Conservation (phyloP, 2,797 vertebrate genomes). For the Bucorvus abyssinicus region DNA sequence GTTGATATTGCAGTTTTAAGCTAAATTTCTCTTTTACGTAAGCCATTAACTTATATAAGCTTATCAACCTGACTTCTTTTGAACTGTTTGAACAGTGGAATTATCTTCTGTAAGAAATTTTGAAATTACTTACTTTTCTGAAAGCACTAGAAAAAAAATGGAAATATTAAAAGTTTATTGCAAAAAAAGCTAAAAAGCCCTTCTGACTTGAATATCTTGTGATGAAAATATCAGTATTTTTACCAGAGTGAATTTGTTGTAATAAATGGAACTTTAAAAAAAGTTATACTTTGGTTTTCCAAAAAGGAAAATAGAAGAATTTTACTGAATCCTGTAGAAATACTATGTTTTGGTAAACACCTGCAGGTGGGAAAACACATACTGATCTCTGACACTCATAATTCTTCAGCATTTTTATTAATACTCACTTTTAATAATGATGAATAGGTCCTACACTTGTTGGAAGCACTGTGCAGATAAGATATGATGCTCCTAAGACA, state of each 20-base stretch:
- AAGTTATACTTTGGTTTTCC: not conserved
- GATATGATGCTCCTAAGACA: not conserved
- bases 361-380: not conserved
- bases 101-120: not conserved
- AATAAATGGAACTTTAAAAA: not conserved
- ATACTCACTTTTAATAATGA: not conserved
- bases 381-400: not conserved
- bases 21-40: constrained; percentile 43
- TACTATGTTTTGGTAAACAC: not conserved
- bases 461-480: not conserved
- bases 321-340: not conserved
- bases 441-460: not conserved
- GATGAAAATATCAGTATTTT: not conserved
- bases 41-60: constrained; percentile 18
- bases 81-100: constrained; percentile 8
- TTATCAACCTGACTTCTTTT: constrained; percentile 32
- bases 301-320: not conserved
- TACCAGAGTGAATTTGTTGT: not conserved
- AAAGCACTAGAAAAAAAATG: not conserved
- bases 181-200: not conserved
- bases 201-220: not conserved
- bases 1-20: constrained; percentile 54
- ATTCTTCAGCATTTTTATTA: not conserved
- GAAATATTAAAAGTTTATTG: not conserved
- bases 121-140: not conserved